phyloP scores from a whole-genome alignment of 2,113 vertebrate species.

The Myanophis thanlyinensis region DNA sequence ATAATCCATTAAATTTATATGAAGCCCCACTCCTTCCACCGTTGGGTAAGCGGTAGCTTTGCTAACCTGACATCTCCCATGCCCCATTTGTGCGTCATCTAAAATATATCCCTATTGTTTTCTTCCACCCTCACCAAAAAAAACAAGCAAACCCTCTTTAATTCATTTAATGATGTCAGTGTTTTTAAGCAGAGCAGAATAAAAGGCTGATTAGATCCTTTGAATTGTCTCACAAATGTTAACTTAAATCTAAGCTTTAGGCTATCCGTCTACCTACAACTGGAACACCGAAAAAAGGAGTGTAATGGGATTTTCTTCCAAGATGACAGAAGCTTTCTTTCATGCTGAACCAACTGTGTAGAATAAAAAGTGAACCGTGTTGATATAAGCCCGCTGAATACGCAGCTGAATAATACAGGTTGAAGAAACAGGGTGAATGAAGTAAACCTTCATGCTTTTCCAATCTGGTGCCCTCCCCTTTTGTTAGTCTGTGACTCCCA shows the following conservation, averaged over 20 bases:
- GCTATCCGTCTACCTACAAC: slow-evolving; percentile 90
- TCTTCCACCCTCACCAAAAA: slow-evolving; percentile 40
- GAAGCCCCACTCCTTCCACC: not conserved
- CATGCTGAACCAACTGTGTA: slow-evolving; percentile 79
- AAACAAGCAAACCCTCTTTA: slow-evolving; percentile 51
- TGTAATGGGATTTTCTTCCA: slow-evolving; percentile 92
- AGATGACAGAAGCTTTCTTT: slow-evolving; percentile 85
- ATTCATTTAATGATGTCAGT: slow-evolving; percentile 89
- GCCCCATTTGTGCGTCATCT: not conserved
- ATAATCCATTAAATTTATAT: not conserved
- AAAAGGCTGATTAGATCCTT: slow-evolving; percentile 66
- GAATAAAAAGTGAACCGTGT: slow-evolving; percentile 72
- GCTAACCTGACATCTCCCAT: not conserved
- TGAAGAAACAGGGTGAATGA: slow-evolving; percentile 44
- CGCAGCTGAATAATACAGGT: slow-evolving; percentile 53
- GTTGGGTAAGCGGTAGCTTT: not conserved
- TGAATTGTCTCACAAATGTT: slow-evolving; percentile 84
- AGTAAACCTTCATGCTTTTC: slow-evolving; percentile 9
- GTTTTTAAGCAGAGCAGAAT: slow-evolving; percentile 71
- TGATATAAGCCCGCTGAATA: slow-evolving; percentile 50
- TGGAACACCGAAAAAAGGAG: slow-evolving; percentile 84
- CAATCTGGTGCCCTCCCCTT: not conserved
- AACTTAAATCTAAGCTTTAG: slow-evolving; percentile 89
- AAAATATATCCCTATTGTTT: not conserved
- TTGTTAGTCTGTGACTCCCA: not conserved